These are phyloP conservation scores for Steatocranus sp. DNA, from an alignment of 2,797 vertebrate species.

Conservation along the genomic window DNA sequence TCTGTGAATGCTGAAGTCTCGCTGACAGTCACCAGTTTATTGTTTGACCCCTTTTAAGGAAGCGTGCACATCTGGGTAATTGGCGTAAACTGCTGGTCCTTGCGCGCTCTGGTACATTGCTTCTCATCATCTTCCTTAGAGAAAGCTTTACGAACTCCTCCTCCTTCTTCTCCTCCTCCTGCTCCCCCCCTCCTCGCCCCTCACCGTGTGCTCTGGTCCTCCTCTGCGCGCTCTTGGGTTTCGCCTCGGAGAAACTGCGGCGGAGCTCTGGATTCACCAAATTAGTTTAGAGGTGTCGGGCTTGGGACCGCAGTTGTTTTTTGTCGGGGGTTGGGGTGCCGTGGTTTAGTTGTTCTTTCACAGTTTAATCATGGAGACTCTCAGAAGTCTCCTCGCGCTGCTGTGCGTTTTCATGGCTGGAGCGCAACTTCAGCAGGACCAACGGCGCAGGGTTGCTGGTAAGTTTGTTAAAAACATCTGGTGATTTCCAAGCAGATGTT, in stretches of 20 bases:
- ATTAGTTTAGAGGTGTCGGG: background rate
- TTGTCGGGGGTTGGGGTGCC: background rate
- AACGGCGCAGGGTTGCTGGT: constrained; percentile 36
- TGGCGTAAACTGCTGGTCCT: constrained; percentile 1
- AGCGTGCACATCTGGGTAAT: constrained; percentile 3
- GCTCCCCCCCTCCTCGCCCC: background rate
- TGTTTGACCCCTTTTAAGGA: constrained; percentile 50
- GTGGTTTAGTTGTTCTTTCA: background rate
- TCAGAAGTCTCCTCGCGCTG: constrained; percentile 56
- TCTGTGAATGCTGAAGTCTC: background rate
- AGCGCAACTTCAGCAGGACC: constrained; percentile 18
- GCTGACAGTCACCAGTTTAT: background rate
- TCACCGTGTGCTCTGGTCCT: constrained; percentile 44
- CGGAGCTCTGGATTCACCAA: constrained; percentile 42
- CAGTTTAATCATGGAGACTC: constrained; percentile 55
- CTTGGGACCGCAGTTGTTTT: background rate
- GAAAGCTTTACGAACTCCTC: constrained; percentile 29
- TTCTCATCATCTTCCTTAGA: background rate
- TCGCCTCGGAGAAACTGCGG: constrained; percentile 45
- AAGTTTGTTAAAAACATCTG: constrained; percentile 23
- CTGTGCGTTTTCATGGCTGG: constrained; percentile 52
- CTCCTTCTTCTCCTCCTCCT: background rate
- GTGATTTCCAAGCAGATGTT: background rate
- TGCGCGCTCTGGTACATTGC: constrained; percentile 16
- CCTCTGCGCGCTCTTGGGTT: constrained; percentile 57